A percentile compares a stretch with the other conserved stretches of the same genome.
These are phyloP conservation scores for Ascaphus truei DNA, from an alignment of 2,113 vertebrate genomes.

Conservation along the genomic window DNA sequence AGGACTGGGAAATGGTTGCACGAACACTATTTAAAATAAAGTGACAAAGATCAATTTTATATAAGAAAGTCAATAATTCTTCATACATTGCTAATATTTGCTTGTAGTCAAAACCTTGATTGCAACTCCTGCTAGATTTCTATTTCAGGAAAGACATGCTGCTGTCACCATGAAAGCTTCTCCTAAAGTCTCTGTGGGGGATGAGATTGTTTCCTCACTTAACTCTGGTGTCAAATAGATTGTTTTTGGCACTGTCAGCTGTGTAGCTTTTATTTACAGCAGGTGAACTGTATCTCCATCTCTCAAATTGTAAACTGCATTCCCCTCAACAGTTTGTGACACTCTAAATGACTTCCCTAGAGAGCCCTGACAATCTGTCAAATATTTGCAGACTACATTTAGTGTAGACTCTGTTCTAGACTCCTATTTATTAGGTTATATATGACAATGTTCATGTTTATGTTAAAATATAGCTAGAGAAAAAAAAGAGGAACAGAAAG, in stretches of 20 bases:
- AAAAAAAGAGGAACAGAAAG: too few species aligned
- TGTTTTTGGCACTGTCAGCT: slow-evolving; percentile 29
- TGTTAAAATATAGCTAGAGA: too few species aligned
- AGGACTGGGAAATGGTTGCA: too few species aligned
- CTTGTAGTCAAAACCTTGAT: not conserved
- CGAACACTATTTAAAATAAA: too few species aligned
- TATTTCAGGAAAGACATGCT: slow-evolving; percentile 21
- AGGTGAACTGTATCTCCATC: slow-evolving; percentile 30
- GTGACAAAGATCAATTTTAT: too few species aligned
- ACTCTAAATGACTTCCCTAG: slow-evolving; percentile 27
- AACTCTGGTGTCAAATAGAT: slow-evolving; percentile 28
- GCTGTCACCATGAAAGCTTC: slow-evolving; percentile 16
- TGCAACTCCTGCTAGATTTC: not conserved
- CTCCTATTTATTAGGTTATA: not conserved
- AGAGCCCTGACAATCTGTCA: slow-evolving; percentile 32
- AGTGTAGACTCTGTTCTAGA: not conserved
- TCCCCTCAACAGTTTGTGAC: slow-evolving; percentile 10
- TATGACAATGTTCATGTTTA: too few species aligned
- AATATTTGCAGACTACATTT: slow-evolving; percentile 3
- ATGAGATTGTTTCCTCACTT: slow-evolving; percentile 20
- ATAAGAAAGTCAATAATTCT: not conserved
- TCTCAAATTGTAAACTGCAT: slow-evolving; percentile 16
- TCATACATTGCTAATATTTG: not conserved
- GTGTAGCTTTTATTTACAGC: slow-evolving; percentile 25
- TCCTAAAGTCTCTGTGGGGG: slow-evolving; percentile 23